Evolutionary conservation across 2,113 vertebrate species (phyloP), one percentile per base, ranked within the genome.

Genomic region (Calypte anna): DNA sequence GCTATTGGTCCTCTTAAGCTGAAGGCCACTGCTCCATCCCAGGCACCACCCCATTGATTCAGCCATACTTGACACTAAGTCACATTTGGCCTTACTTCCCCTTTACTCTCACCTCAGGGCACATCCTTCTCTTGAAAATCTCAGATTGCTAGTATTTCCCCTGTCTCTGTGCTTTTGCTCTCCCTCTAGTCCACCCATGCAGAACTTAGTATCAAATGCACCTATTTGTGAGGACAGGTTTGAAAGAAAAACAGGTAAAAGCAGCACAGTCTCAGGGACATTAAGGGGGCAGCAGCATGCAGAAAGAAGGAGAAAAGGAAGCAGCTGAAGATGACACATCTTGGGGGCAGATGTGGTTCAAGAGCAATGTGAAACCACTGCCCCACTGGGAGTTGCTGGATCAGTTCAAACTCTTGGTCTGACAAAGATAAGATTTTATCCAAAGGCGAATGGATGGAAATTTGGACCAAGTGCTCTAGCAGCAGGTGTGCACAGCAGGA

Each of bases 401-500:
- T 85, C 20, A 13, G 28, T 43, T 72, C 43, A 68, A 79, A 79
- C 40, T 19, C 25, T 14, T 23, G 43, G 10, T 81, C 51, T 78
- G 30, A 53, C 23, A 36, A 81, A 83, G 46, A 14, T 8, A 76
- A 51, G 51, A 31, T 20, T 84, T 66, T 22, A 54, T 31, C 66
- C n/a, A 40, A 12, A 55, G 31, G 28, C 4, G 3, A 75, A 38
- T 0, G 0, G n/a, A 72, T 31, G 7, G 33, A 82, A 57, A 82
- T 28, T 67, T 4, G 1, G 25, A 73, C 31, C 20, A 82, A 74
- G 22, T 15, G 59, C 50, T 72, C 13, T 31, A 68, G 82, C 40
- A 76, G 43, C 63, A 70, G 15, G 31, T n/a, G 13, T 3, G 3
- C 2, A 64, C 20, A 79, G 76, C 31, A 70, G 53, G 19, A 67